Conservation (phyloP, 1,140 invertebrate genomes). For the Lamellibrachia luymesi region DNA sequence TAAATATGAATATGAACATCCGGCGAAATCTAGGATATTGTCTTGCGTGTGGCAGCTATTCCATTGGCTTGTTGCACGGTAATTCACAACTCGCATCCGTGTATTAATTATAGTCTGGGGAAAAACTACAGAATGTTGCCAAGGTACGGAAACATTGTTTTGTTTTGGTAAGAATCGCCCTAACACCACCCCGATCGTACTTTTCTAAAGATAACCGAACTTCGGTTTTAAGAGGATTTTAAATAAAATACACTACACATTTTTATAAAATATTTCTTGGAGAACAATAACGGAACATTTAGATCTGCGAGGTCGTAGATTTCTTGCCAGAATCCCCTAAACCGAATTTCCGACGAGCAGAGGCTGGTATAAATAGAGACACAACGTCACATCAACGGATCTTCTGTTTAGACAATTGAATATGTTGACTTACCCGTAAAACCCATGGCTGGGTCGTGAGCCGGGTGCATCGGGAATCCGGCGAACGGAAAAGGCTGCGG, state of each 20-base stretch:
- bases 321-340: background rate
- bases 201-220: background rate
- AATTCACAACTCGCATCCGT: background rate
- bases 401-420: background rate
- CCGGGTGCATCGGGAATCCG: constrained; percentile 44
- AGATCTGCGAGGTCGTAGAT: background rate
- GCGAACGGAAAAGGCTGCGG: constrained; percentile 44
- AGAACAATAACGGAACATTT: background rate
- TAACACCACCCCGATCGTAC: background rate
- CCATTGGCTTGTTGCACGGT: background rate
- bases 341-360: background rate
- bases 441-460: constrained; percentile 43
- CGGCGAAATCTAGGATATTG: background rate
- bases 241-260: background rate
- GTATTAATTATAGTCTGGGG: no score
- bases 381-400: background rate
- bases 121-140: background rate
- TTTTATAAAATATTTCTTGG: background rate
- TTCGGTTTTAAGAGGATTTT: background rate
- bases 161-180: background rate
- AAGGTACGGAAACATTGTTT: background rate
- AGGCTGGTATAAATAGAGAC: background rate
- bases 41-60: background rate
- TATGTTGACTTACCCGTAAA: constrained; percentile 35
- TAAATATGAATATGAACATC: background rate